Conservation (phyloP, 2,113 vertebrate species). For the Prionailurus viverrinus region DNA sequence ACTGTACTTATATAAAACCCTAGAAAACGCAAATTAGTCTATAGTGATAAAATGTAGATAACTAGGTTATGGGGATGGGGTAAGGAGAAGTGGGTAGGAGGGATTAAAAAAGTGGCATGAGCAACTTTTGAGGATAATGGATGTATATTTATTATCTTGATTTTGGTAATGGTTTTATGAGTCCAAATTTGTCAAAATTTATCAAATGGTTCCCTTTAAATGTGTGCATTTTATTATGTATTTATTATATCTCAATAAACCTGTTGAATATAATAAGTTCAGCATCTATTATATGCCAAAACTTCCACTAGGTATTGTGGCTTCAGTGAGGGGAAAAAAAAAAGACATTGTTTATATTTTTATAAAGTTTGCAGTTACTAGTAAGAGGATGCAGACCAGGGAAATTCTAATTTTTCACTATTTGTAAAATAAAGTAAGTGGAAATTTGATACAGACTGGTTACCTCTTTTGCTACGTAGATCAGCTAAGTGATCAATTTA, state of each 20-base stretch:
- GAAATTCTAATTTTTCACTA: slow-evolving; percentile 7
- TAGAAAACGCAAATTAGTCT: neutral
- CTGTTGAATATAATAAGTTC: slow-evolving; percentile 15
- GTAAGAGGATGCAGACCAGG: neutral
- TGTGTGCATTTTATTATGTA: neutral
- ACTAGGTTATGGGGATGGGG: neutral
- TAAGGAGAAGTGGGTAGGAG: neutral
- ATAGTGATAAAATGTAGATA: neutral
- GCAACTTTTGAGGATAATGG: neutral
- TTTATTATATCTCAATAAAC: neutral
- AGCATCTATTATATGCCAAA: neutral
- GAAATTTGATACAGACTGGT: neutral
- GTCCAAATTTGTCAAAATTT: neutral
- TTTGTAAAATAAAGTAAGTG: neutral
- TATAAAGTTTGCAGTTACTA: neutral
- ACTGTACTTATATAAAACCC: neutral
- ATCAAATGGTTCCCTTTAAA: neutral
- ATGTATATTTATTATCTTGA: neutral
- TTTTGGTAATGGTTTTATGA: slow-evolving; percentile 2
- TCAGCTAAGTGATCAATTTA: neutral
- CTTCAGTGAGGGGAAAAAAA: neutral
- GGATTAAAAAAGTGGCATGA: neutral
- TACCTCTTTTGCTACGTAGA: neutral
- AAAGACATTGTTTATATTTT: neutral
- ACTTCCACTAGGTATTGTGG: neutral